Percentiles rank a stretch among this genome's conserved stretches.
Conservation (phyloP, 2,797 vertebrate genomes). For the Pantherophis vulpinus region DNA sequence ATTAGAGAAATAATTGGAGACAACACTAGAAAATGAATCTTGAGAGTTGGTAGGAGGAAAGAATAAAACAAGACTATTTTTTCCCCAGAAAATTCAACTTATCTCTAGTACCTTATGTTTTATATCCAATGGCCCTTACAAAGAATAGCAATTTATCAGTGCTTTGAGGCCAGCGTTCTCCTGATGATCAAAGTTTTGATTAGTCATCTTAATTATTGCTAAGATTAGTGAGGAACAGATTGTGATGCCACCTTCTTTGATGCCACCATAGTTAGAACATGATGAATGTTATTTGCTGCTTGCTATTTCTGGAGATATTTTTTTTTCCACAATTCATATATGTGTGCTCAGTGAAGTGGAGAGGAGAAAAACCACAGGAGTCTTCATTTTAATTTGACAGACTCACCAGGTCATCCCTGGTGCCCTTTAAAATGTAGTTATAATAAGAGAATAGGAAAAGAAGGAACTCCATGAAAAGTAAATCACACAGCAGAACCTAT, state of each 20-base stretch:
- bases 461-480: slow-evolving; percentile 43
- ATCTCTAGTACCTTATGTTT: not conserved
- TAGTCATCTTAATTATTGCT: slow-evolving; percentile 31
- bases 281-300: slow-evolving; percentile 26
- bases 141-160: not conserved
- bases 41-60: not conserved
- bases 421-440: slow-evolving; percentile 54
- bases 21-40: not conserved
- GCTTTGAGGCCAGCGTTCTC: slow-evolving; percentile 32
- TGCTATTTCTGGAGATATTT: slow-evolving; percentile 32
- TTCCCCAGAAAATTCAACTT: not conserved
- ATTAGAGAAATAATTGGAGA: too few relatives aligned
- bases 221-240: slow-evolving; percentile 32
- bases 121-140: not conserved
- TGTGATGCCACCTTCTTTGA: slow-evolving; percentile 24
- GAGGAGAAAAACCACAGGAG: slow-evolving; percentile 48
- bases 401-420: slow-evolving; percentile 37
- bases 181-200: slow-evolving; percentile 6
- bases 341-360: slow-evolving; percentile 46
- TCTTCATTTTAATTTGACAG: slow-evolving; percentile 58
- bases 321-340: slow-evolving; percentile 33
- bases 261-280: slow-evolving; percentile 14
- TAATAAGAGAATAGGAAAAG: slow-evolving; percentile 36
- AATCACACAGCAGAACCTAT: slow-evolving; percentile 31
- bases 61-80: not conserved